Evolutionary conservation across 1,140 invertebrate genomes (phyloP), one percentile per base, ranked within the genome.

Genomic region (Trichogramma pretiosum): DNA sequence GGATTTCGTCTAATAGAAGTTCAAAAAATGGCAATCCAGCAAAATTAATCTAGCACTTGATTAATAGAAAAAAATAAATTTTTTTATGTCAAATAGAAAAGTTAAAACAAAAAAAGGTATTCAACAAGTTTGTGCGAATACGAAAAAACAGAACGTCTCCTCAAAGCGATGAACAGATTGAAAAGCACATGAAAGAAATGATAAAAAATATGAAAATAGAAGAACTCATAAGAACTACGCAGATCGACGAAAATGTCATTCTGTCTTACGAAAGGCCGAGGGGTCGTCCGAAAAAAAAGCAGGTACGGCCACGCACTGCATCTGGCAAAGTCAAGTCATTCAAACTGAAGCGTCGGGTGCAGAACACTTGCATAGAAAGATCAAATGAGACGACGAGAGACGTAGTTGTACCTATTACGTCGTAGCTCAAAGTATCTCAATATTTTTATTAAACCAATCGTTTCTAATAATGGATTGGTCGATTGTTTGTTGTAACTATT

Each of bases 301-400:
- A n/a, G n/a, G n/a, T n/a, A n/a, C 34, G 50, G n/a, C 50, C 50
- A 0, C 42, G 24, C 19, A 47, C 50, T 1, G 50, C 50, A 22
- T 45, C 50, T n/a, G 26, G 33, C 0, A 14, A 13, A 8, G 8
- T 35, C 3, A 35, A 46, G 23, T n/a, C n/a, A n/a, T n/a, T n/a
- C n/a, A n/a, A n/a, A n/a, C n/a, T n/a, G n/a, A n/a, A n/a, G n/a
- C n/a, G n/a, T n/a, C n/a, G n/a, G n/a, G n/a, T n/a, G n/a, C n/a
- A n/a, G n/a, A n/a, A n/a, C n/a, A n/a, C n/a, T n/a, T n/a, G n/a
- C n/a, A n/a, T n/a, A n/a, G n/a, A n/a, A n/a, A n/a, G n/a, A n/a
- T n/a, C n/a, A n/a, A n/a, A n/a, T n/a, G n/a, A n/a, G n/a, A n/a
- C n/a, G n/a, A n/a, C n/a, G n/a, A n/a, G n/a, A n/a, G n/a, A n/a